Conservation (phyloP, 1,140 invertebrate species). For the Listronotus oregonensis region DNA sequence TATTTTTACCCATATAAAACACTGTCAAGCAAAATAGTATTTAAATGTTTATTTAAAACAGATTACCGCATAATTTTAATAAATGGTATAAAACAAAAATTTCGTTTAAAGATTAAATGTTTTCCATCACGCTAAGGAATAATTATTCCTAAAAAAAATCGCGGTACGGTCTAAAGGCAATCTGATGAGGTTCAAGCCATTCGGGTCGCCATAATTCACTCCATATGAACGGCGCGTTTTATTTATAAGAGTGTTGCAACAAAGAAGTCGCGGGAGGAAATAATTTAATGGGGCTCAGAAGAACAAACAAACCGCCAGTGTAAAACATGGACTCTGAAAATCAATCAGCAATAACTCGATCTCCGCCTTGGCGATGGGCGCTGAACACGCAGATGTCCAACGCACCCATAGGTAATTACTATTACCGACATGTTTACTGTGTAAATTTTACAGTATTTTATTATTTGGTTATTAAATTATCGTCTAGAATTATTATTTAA, state of each 20-base stretch:
- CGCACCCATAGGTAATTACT: no score
- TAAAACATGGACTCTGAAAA: constrained; percentile 47
- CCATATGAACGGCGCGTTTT: constrained; percentile 31
- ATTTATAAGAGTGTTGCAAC: constrained; percentile 36
- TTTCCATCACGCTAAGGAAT: constrained; percentile 10
- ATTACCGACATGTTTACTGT: no score
- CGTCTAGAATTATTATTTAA: no score
- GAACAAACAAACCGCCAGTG: constrained; percentile 48
- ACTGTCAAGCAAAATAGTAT: no score
- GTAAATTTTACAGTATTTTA: no score
- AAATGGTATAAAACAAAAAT: no score
- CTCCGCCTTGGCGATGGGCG: constrained; percentile 18
- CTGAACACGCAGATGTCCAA: constrained; percentile 32
- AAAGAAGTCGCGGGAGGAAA: constrained; percentile 43
- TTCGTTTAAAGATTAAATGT: neutral
- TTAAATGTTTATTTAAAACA: no score
- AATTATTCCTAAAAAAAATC: constrained; percentile 12
- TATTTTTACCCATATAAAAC: no score
- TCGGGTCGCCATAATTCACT: constrained; percentile 39
- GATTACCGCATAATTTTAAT: no score
- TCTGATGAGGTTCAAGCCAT: constrained; percentile 19
- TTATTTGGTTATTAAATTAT: no score
- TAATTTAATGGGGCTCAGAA: constrained; percentile 48
- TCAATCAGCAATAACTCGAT: constrained; percentile 51
- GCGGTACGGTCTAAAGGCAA: constrained; percentile 16